Evolutionary conservation across 2,797 vertebrate genomes (phyloP).

Genomic region (Zenarchopterus dispar): DNA sequence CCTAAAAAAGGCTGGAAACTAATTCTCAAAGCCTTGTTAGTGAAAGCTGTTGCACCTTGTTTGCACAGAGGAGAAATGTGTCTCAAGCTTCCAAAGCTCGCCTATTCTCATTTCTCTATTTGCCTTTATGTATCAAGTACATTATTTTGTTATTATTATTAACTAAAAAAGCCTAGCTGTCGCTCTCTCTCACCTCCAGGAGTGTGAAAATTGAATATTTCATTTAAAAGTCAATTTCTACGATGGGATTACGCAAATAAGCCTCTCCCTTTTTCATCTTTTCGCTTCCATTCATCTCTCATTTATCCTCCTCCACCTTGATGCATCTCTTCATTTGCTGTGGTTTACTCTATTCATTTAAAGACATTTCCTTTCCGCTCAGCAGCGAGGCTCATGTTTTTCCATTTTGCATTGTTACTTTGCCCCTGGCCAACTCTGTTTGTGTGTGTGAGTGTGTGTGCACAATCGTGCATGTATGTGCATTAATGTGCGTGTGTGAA

Average conservation of each 20-base stretch:
- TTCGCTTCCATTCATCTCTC: constrained; percentile 71
- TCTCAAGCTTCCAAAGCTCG: constrained; percentile 54
- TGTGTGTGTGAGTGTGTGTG: constrained; percentile 16
- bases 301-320: constrained; percentile 73
- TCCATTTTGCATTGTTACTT: constrained; percentile 80
- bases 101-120: constrained; percentile 78
- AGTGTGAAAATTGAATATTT: constrained; percentile 83
- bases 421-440: constrained; percentile 51
- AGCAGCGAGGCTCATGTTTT: constrained; percentile 75
- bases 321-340: constrained; percentile 84
- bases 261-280: constrained; percentile 64
- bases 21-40: constrained; percentile 74
- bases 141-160: constrained; percentile 85
- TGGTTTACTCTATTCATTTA: constrained; percentile 85
- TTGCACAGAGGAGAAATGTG: constrained; percentile 70
- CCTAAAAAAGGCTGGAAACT: constrained; percentile 66
- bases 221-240: constrained; percentile 86
- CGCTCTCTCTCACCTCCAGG: constrained; percentile 51
- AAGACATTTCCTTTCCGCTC: constrained; percentile 76
- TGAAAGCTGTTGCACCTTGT: constrained; percentile 71
- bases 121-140: constrained; percentile 83
- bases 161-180: constrained; percentile 68
- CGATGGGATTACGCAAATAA: constrained; percentile 86
- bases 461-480: constrained; percentile 8
- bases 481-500: constrained; percentile 36